These are phyloP conservation scores for Ondatra zibethicus DNA, from an alignment of 2,113 vertebrate genomes.

Conservation along the genomic window DNA sequence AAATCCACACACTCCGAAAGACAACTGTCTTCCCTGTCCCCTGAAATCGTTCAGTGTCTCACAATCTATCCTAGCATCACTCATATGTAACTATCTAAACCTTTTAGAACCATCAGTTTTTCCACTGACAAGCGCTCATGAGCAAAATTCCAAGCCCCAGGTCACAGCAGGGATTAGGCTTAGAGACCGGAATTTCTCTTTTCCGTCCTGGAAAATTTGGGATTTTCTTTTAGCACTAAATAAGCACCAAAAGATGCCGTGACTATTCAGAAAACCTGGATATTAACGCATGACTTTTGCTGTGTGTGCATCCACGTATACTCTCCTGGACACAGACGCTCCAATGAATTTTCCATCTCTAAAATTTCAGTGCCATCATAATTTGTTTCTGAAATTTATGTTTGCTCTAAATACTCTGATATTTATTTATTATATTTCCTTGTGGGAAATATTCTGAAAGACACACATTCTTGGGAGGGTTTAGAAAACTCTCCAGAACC, in stretches of 20 bases:
- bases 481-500: background rate
- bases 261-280: background rate
- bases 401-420: background rate
- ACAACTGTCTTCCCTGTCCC: background rate
- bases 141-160: constrained; percentile 48
- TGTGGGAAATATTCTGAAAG: background rate
- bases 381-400: constrained; percentile 20
- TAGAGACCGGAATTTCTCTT: constrained; percentile 41
- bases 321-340: background rate
- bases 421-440: background rate
- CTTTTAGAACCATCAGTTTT: constrained; percentile 19
- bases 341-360: background rate
- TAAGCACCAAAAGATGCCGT: background rate
- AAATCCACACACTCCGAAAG: background rate
- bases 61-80: background rate
- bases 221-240: background rate
- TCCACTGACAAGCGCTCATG: constrained; percentile 22
- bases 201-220: constrained; percentile 47
- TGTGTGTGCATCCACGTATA: background rate
- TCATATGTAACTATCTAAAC: background rate
- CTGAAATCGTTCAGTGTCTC: background rate
- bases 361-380: background rate
- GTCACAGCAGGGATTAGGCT: constrained; percentile 2
- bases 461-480: background rate
- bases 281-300: background rate